phyloP scores from a whole-genome alignment of 2,113 vertebrate genomes.

The Lepidothrix coronata region DNA sequence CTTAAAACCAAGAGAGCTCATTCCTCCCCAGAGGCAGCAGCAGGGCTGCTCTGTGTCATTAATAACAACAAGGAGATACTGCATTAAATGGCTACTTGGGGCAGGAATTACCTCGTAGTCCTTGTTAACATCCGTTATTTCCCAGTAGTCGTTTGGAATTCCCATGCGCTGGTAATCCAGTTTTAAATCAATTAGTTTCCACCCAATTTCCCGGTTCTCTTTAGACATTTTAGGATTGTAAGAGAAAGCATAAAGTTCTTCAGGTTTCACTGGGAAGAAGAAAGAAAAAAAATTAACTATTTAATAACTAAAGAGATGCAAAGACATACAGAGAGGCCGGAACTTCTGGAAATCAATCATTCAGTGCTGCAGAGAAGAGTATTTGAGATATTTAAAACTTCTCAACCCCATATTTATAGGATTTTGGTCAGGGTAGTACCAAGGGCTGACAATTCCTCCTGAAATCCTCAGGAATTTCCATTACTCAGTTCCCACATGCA shows the following conservation, averaged over 20 bases:
- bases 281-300: neutral
- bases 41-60: neutral
- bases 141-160: constrained; percentile 78
- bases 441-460: neutral
- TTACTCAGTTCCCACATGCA: neutral
- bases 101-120: constrained; percentile 77
- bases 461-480: neutral
- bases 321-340: neutral
- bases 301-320: neutral
- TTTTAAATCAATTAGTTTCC: constrained; percentile 74
- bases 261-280: constrained; percentile 65
- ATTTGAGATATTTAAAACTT: neutral
- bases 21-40: neutral
- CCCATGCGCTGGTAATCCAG: constrained; percentile 81
- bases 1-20: neutral
- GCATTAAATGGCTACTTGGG: neutral
- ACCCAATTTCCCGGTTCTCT: constrained; percentile 73
- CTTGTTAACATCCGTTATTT: constrained; percentile 76
- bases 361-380: neutral
- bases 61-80: neutral
- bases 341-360: neutral
- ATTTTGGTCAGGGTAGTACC: neutral
- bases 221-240: constrained; percentile 80
- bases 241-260: constrained; percentile 84
- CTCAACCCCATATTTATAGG: neutral